Conservation (phyloP, 1,140 invertebrate species). For the Zaprionus capensis region DNA sequence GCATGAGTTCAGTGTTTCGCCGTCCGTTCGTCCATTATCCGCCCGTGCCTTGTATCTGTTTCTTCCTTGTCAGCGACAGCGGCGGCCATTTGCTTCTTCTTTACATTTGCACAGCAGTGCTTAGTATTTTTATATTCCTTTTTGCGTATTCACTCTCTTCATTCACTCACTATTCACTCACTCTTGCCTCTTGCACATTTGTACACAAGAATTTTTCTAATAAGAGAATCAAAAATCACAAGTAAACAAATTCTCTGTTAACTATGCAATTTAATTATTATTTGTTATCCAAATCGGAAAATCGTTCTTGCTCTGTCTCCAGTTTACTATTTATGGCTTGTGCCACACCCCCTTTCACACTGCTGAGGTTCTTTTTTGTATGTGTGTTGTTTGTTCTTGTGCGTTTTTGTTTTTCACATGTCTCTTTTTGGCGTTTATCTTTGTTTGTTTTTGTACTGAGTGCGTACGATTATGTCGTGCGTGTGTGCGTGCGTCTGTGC, state of each 20-base stretch:
- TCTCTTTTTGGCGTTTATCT: conserved; percentile 80
- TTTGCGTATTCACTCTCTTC: conserved; percentile 31
- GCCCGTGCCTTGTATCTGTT: conserved; percentile 70
- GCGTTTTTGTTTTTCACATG: conserved; percentile 70
- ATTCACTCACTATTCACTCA: too few relatives aligned
- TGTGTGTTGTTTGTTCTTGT: conserved; percentile 43
- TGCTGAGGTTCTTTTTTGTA: conserved; percentile 39
- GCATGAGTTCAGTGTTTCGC: conserved; percentile 7
- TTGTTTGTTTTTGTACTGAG: conserved; percentile 74
- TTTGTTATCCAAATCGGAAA: conserved; percentile 21
- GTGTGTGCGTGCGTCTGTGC: conserved; percentile 28
- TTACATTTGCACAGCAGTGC: conserved; percentile 55
- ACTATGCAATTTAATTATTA: conserved; percentile 41
- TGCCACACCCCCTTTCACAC: conserved; percentile 58
- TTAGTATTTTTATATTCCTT: conserved; percentile 33
- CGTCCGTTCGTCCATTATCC: conserved; percentile 61
- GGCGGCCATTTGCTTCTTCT: conserved; percentile 77
- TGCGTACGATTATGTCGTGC: conserved; percentile 13
- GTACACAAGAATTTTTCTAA: conserved; percentile 75
- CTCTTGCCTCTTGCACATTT: conserved; percentile 59
- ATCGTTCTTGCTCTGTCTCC: conserved; percentile 24
- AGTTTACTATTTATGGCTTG: conserved; percentile 15
- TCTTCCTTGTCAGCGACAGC: conserved; percentile 76
- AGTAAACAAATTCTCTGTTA: conserved; percentile 35
- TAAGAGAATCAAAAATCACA: conserved; percentile 48